Evolutionary conservation across 2,797 vertebrate genomes (phyloP), one percentile per base, ranked within the genome.

Genomic region (Parotocinclus haroldoi): DNA sequence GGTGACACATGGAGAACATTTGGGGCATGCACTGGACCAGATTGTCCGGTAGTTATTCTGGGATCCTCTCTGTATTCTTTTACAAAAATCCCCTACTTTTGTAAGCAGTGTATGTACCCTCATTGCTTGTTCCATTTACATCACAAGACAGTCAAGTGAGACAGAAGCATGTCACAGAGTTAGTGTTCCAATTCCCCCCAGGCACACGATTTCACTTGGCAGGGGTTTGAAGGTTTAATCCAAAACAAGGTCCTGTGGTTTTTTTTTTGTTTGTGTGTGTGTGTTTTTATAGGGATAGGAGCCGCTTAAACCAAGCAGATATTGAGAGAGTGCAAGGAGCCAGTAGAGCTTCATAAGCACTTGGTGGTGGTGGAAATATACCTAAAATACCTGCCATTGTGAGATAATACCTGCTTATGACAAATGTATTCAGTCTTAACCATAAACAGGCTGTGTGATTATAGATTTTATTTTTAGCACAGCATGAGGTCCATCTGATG

Each of bases 321-420:
- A 12, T 60, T 38, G 39, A 62, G 42, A 48, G 54, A 50, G 48
- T 14, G 8, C 45, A 55, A 57, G 60, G 37, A 63, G 71, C 71
- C 79, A 80, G 63, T 89, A 89, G 91, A 88, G 89, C 89, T 94
- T 94, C 92, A 92, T 92, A 92, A 93, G 91, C 92, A 93, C 92
- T 94, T 92, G 94, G 92, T 64, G n/a, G n/a, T 92, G 91, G 91
- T 91, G 93, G 82, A 91, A 91, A 92, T 93, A 91, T 93, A 93
- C 88, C 90, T 95, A 92, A 93, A 95, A 91, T 96, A 96, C 93
- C 94, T 96, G 91, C 93, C 92, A 95, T 93, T 93, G 92, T 91
- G 90, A 89, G 91, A 86, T 84, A 87, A 94, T 93, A 93, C 92
- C 92, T 93, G 85, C 90, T 94, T 94, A 93, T 67, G 40, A 27